Evolutionary conservation across 2,113 vertebrate genomes (phyloP), one percentile per base, ranked within the genome.

Genomic region (Bostrychus sinensis): DNA sequence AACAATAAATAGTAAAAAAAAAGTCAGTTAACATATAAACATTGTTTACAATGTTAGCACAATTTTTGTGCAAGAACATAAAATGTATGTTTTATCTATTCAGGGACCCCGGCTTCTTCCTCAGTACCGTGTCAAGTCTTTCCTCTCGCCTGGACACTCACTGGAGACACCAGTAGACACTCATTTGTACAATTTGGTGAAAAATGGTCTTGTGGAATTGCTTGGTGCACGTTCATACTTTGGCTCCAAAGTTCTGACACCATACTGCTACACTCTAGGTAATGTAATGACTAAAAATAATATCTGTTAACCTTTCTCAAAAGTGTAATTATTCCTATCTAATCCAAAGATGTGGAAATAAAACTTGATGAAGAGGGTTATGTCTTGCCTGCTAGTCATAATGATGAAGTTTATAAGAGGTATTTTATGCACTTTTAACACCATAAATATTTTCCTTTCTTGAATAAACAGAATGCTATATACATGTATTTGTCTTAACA

Each of bases 331-430:
- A 41, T 38, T 10, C 7, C 9, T 19, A 54, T 20, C 56, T 26
- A 50, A 69, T 2, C 59, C 62, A 26, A 70, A 98, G 96, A 98
- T 86, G 92, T 96, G 72, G 95, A 97, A 83, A 93, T 98, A 79
- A 98, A 96, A 83, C 83, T 98, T 56, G 93, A 98, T 51, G 91
- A 94, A 87, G 93, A 93, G 19, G 96, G 95, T 66, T 94, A 91
- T 69, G 92, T 97, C 6, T 71, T 98, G 46, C 94, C 94, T 11
- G 92, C 86, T 10, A 78, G 82, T 20, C 77, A 85, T 0, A 10
- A 46, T 30, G 92, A 95, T 22, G 93, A 97, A 0, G 84, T 94
- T 0, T 72, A 86, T 43, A 92, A 84, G 83, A 93, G 95, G 96
- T 97, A 89, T 14, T 14, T 48, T 25, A 8, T 14, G 17, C 2